Evolutionary conservation across 2,888 invertebrate genomes (phyloP), one percentile per base, ranked within the genome.

Genomic region (Hofmannophila pseudospretella): DNA sequence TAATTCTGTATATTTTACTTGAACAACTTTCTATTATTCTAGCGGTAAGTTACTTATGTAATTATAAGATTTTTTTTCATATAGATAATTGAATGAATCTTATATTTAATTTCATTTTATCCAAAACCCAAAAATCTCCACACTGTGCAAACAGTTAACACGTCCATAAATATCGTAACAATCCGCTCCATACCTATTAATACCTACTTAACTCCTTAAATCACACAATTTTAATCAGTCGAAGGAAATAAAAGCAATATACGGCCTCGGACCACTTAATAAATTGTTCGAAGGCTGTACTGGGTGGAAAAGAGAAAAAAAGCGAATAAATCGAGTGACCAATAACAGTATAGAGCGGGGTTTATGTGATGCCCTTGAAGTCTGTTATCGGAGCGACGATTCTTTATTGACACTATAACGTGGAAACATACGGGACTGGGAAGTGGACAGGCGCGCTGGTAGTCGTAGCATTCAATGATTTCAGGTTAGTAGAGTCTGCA

Each of bases 291-390:
- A 46, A 52, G 59, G 57, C 54, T 56, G 63, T 58, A 61, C 57
- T 49, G 52, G 36, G 13, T 8, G 30, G 53, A 51, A 51, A 56
- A 60, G 64, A 69, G 73, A 72, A 74, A 72, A 68, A 60, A 56
- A 43, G 60, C 66, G 54, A 64, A 71, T 75, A 76, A 75, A 76
- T 72, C 70, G 71, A 70, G 62, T 68, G 66, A 68, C 79, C 77
- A 80, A 80, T 82, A 81, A 81, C 82, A 78, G 63, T 80, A 81
- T 78, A 78, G 73, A 72, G 64, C 55, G 57, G 70, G 61, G 78
- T 82, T 81, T 81, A 84, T 78, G 64, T 67, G 72, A 72, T 72
- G 75, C 67, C 78, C 75, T 77, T 74, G 73, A 67, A 67, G 67
- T 55, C 58, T 63, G 72, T 77, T 73, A 77, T 75, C 77, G 72